These are phyloP conservation scores for Pseudomyrmex pallidus DNA, from an alignment of 1,140 invertebrate species.

Conservation along the genomic window DNA sequence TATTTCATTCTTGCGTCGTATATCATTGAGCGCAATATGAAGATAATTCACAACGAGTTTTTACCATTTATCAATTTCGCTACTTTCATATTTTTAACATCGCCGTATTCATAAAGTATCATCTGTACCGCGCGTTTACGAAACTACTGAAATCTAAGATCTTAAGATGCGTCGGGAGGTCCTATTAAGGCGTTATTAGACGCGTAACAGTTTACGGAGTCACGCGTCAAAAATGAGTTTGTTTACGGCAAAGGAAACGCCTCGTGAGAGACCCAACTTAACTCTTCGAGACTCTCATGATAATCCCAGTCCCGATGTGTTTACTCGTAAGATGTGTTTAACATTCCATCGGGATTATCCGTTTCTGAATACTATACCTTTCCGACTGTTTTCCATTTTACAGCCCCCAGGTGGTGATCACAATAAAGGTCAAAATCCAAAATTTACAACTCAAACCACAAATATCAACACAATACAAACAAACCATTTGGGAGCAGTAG, in stretches of 20 bases:
- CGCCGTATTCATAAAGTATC: constrained; percentile 6
- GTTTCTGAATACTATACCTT: constrained; percentile 9
- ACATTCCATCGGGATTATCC: background rate
- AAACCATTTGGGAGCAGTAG: background rate
- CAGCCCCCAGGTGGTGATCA: background rate
- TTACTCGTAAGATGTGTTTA: background rate
- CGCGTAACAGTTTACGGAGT: constrained; percentile 13
- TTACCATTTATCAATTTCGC: constrained; percentile 62
- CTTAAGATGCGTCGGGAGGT: background rate
- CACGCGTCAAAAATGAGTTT: constrained; percentile 20
- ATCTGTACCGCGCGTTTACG: constrained; percentile 8
- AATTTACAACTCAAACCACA: background rate
- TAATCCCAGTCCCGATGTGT: background rate
- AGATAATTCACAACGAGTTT: constrained; percentile 54
- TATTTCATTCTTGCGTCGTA: constrained; percentile 48
- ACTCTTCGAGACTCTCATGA: constrained; percentile 17
- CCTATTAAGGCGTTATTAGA: constrained; percentile 16
- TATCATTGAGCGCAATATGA: constrained; percentile 53
- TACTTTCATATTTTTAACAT: constrained; percentile 54
- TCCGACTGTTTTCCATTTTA: background rate
- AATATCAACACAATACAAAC: background rate
- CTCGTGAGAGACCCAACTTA: constrained; percentile 3
- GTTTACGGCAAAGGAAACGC: constrained; percentile 30
- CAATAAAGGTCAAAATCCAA: background rate
- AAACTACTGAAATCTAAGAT: constrained; percentile 10